Conservation (phyloP, 2,888 invertebrate genomes). For the Thymelicus sylvestris region DNA sequence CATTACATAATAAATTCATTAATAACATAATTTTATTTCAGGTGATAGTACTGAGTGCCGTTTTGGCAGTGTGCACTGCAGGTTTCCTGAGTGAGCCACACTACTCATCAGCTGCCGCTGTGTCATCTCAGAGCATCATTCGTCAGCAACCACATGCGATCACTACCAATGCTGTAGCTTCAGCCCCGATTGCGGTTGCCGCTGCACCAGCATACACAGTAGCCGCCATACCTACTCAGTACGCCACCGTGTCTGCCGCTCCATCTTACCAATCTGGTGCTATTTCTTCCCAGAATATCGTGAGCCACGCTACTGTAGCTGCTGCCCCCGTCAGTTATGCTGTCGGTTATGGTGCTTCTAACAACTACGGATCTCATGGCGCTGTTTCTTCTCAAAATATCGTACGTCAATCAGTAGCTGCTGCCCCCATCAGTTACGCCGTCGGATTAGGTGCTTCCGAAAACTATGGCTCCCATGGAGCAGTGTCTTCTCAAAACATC, state of each 20-base stretch:
- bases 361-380: slow-evolving; percentile 13
- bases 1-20: neutral
- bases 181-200: slow-evolving; percentile 47
- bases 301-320: slow-evolving; percentile 55
- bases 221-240: slow-evolving; percentile 33
- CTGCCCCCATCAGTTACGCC: slow-evolving; percentile 49
- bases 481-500: slow-evolving; percentile 53
- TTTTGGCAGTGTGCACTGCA: slow-evolving; percentile 71
- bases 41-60: slow-evolving; percentile 66
- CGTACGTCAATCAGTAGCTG: slow-evolving; percentile 51
- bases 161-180: slow-evolving; percentile 25
- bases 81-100: slow-evolving; percentile 66
- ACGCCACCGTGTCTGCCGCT: slow-evolving; percentile 38
- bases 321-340: slow-evolving; percentile 38
- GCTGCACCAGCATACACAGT: slow-evolving; percentile 43
- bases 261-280: slow-evolving; percentile 44
- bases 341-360: slow-evolving; percentile 1
- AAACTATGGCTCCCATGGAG: slow-evolving; percentile 52
- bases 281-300: slow-evolving; percentile 59
- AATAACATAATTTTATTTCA: slow-evolving; percentile 46
- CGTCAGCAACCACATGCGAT: slow-evolving; percentile 52
- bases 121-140: slow-evolving; percentile 71
- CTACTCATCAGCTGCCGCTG: slow-evolving; percentile 68
- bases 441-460: slow-evolving; percentile 42
- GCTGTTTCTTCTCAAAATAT: slow-evolving; percentile 42